These are phyloP conservation scores for Poecilia latipinna DNA, from an alignment of 2,113 vertebrate genomes.

Conservation along the genomic window DNA sequence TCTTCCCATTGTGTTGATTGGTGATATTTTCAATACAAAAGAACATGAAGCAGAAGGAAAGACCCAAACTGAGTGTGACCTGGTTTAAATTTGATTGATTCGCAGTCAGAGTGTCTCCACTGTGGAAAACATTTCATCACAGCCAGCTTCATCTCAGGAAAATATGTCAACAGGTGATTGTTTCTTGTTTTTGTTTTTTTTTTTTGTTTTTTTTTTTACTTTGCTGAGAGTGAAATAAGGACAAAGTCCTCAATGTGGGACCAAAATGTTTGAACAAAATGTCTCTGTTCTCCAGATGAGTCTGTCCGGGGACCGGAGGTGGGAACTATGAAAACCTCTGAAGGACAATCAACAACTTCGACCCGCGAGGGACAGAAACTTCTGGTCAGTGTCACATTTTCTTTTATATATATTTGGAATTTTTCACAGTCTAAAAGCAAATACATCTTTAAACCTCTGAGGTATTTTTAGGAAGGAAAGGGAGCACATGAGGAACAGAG, in stretches of 20 bases:
- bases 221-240: not conserved
- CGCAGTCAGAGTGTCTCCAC: slow-evolving; percentile 59
- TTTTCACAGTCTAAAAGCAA: not conserved
- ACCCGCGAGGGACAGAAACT: slow-evolving; percentile 36
- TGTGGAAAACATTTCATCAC: slow-evolving; percentile 40
- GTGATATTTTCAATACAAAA: not conserved
- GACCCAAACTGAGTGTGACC: slow-evolving; percentile 10
- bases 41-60: not conserved
- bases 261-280: slow-evolving; percentile 1
- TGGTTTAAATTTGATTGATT: slow-evolving; percentile 37
- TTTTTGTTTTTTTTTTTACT: not conserved
- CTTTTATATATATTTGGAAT: no score
- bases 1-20: not conserved
- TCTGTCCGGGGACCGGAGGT: slow-evolving; percentile 10
- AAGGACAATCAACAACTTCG: slow-evolving; percentile 16
- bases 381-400: slow-evolving; percentile 43
- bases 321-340: not conserved
- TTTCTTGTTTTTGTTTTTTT: no score
- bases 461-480: slow-evolving; percentile 2
- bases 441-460: not conserved
- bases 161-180: slow-evolving; percentile 53
- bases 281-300: slow-evolving; percentile 40
- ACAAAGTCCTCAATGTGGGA: not conserved
- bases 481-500: slow-evolving; percentile 4
- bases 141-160: slow-evolving; percentile 34